These are phyloP conservation scores for Oopsacas minuta DNA, from an alignment of 37 sponge, comb jelly and placozoan species.

Conservation along the genomic window DNA sequence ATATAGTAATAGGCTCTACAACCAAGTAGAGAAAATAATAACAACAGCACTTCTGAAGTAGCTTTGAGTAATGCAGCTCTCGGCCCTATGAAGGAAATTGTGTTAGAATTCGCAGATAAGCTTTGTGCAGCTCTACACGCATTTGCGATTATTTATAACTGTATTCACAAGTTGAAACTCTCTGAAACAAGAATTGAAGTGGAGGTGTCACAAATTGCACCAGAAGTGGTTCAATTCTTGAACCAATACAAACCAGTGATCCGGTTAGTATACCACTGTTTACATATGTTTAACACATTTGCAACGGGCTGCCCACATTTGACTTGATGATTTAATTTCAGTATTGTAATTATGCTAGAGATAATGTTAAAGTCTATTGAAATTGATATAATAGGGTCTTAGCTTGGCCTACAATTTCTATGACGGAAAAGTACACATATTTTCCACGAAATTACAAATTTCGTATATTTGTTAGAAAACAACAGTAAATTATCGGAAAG, in stretches of 20 bases:
- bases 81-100: slow-evolving; percentile 25
- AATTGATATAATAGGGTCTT: no score
- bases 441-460: no score
- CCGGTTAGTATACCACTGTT: neutral
- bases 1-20: neutral
- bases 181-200: neutral
- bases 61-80: neutral
- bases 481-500: no score
- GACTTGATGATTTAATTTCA: no score
- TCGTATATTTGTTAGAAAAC: no score
- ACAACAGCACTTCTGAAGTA: neutral
- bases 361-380: no score
- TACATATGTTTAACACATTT: no score
- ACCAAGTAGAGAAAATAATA: neutral
- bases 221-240: slow-evolving; percentile 11
- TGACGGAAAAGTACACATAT: no score
- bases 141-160: slow-evolving; percentile 52
- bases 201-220: slow-evolving; percentile 8
- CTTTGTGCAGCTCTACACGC: slow-evolving; percentile 69
- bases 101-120: slow-evolving; percentile 59
- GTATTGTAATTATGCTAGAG: no score
- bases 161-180: neutral
- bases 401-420: no score
- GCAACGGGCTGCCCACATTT: no score
- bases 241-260: neutral